Base-by-base conservation (phyloP, 1,140 invertebrate species). In the Aphelenchoides fujianensis region DNA sequence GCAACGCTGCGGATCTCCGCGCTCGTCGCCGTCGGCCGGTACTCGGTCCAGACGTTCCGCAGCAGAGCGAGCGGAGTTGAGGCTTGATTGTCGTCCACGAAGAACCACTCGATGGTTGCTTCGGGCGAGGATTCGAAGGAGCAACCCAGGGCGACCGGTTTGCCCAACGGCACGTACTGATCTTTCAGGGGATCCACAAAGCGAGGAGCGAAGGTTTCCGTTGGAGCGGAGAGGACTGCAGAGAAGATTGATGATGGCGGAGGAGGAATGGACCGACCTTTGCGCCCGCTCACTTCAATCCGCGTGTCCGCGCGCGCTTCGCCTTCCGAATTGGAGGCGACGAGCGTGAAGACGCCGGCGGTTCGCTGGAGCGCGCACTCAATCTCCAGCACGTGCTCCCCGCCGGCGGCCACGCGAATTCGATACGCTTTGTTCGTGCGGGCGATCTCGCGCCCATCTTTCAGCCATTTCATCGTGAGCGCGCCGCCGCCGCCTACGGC, bases 41-140 rank as follows among this genome's bases (percentile, higher is more conserved):
- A 78, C 70, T 80, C 78, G 19, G 68, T 69, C 78, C 78, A 81
- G 9, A 66, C 3, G 19, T 19, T 48, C 9, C 2, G 16, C 5
- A 9, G 41, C 27, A n/a, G 9, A 12, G 61, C 19, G n/a, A 71
- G 19, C 5, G 67, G 67, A 19, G 57, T 69, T 5, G 67, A 32
- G 23, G 5, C 34, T 19, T 59, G 5, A 30, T 7, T 16, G 34
- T 59, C 55, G 5, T 59, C 55, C 5, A 19, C 55, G 32, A 36
- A 37, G 1, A 1, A 66, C 63, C 63, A 66, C 32, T 3, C 63
- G 1, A 66, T 36, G 12, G 32, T 16, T n/a, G n/a, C n/a, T 30
- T n/a, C 23, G 23, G 16, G 63, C 23, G 12, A 27, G n/a, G 36
- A 19, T 37, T 2, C 59, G 30, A 66, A 19, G 37, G 16, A 12